Base-by-base conservation (phyloP, 2,797 vertebrate genomes). In the Alauda arvensis region DNA sequence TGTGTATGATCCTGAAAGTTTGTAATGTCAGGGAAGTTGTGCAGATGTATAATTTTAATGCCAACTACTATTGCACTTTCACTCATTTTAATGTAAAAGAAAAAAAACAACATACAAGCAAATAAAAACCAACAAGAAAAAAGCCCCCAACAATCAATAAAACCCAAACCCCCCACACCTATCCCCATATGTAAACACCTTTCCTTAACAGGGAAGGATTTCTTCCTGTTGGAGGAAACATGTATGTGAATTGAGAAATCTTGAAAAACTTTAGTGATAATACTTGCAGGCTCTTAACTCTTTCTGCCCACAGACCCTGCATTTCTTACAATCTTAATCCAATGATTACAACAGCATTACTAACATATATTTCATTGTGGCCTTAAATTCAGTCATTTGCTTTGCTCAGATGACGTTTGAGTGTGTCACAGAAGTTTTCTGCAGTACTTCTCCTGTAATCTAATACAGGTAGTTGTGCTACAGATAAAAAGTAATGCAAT, bases 221-320 rank as follows among this genome's bases (percentile, higher is more conserved):
- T 52, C 12, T 43, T 43, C 17, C 34, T 60, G 2, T 33, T 62
- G 23, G 29, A 66, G 60, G 29, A 77, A 79, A 61, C 23, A 59
- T 0, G 0, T 53, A 31, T 7, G 10, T 56, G 29, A 61, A 71
- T 66, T 0, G 1, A 80, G 20, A 80, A 76, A 33, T 52, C 37
- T 34, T 82, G 23, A 57, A 55, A 53, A 72, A 51, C 49, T 51
- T 39, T 0, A 62, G 4, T 49, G 65, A 10, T n/a, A 57, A 56
- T 86, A 33, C 17, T 53, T 79, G 25, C 4, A 51, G 51, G 14
- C 20, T 63, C 9, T 81, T 74, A 56, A 31, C 9, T 83, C 12
- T 63, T 89, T n/a, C 39, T 67, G 3, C 20, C n/a, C 13, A 31
- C 20, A 70, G 60, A 67, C 11, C 4, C 12, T 60, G 26, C 24